Evolutionary conservation across 2,888 invertebrate genomes (phyloP), one percentile per base, ranked within the genome.

Genomic region (Eucera pruinosa): DNA sequence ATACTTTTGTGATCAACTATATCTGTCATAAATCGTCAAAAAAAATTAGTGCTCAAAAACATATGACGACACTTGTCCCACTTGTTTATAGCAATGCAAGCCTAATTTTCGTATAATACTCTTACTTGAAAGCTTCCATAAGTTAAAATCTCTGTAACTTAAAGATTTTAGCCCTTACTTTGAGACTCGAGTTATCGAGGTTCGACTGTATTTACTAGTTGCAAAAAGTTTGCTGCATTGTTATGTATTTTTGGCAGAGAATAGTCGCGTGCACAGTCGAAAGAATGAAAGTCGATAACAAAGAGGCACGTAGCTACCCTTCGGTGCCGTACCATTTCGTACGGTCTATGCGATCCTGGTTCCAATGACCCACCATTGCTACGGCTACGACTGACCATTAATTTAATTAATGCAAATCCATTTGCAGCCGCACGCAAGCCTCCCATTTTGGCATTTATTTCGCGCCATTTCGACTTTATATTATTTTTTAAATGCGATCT

Each of bases 371-470:
- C 65, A 43, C 73, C 73, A 73, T 80, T 86, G 65, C 72, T 64
- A 78, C 55, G 73, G 52, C 64, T 78, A 82, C 76, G 81, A 41
- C 68, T 76, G 67, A 62, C 75, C 78, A 82, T 85, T 85, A 83
- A 83, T 86, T 86, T 82, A 83, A 86, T 85, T 86, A 86, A 82
- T 82, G 77, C 79, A 78, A 68, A 82, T 76, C 81, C 81, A 86
- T 86, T 86, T 76, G 70, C 75, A 73, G 60, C 54, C 73, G 76
- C 78, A 79, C 77, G 78, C 79, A 58, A 77, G 61, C 75, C 57
- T 45, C 55, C 78, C 72, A 74, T 85, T 83, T 77, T 54, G 41
- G 36, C 77, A 64, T 82, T 80, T 78, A 86, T 85, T 83, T 82
- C 67, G 75, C 73, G 25, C 80, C 68, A 74, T 81, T 79, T 61